Evolutionary conservation across 2,888 invertebrate genomes (phyloP), one percentile per base, ranked within the genome.

Genomic region (Willowsia nigromaculata): DNA sequence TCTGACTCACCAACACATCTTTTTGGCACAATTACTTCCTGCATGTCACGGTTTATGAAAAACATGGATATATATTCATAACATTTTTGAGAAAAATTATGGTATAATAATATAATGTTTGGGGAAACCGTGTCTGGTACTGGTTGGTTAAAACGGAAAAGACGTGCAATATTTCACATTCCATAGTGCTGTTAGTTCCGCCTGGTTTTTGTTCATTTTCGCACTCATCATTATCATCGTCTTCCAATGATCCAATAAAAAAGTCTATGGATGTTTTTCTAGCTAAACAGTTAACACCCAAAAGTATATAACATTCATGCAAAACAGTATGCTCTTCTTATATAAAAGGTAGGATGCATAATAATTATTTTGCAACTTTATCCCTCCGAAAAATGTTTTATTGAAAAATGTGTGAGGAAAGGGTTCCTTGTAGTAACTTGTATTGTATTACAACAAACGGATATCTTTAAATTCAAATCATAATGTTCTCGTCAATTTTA

Each of bases 1-100:
- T 37, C 40, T 33, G 33, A 4, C 33, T 65, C 65, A 4, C 18
- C 50, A 53, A 4, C 18, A 76, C 50, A 50, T 27, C 27, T 68
- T 76, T 47, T 76, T 76, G 76, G 76, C 76, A 76, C 47, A 76
- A 76, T 76, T 76, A 76, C 76, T 76, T 76, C 76, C 76, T 76
- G 76, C 27, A 76, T 76, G 47, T 76, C 50, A 76, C 27, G 76
- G 50, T 47, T 76, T 76, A 76, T 76, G 76, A 50, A 76, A 76
- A 50, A 27, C 9, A 50, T 13, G 6, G 2, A 50, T 15, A 50
- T 27, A 30, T 50, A 40, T 50, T 76, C 25, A 30, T 40, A 68
- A 15, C 15, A 50, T 50, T 47, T 27, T 76, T n/a, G 27, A 50
- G 15, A 4, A 76, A 76, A 76, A 71, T 37, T 65, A n/a, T 33